phyloP scores from a whole-genome alignment of 2,888 invertebrate species.

The Cantharis nigra region DNA sequence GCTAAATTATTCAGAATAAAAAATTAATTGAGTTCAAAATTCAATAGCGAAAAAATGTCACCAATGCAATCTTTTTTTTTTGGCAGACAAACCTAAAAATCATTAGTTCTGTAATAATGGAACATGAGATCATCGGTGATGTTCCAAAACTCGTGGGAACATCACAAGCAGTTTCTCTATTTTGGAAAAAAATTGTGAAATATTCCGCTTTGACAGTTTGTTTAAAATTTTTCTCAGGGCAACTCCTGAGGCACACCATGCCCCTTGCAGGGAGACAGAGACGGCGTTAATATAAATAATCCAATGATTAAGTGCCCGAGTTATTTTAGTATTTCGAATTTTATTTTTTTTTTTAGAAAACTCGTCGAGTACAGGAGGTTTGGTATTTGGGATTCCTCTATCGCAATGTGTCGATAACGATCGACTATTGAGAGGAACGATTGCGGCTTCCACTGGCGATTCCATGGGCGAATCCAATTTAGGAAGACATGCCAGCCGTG shows the following conservation, averaged over 20 bases:
- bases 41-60: neutral
- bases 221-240: neutral
- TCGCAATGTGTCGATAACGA: constrained; percentile 85
- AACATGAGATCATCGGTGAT: neutral
- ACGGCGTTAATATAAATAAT: neutral
- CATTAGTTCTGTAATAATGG: neutral
- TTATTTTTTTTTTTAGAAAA: constrained; percentile 3
- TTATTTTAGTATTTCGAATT: neutral
- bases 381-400: constrained; percentile 85
- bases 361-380: constrained; percentile 55
- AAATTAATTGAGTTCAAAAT: neutral
- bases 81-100: neutral
- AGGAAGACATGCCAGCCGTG: constrained; percentile 61
- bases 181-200: neutral
- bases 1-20: neutral
- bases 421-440: constrained; percentile 58
- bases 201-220: neutral
- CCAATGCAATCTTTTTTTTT: neutral
- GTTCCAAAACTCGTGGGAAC: neutral
- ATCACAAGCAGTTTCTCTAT: neutral
- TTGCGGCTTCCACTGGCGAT: constrained; percentile 43
- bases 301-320: neutral
- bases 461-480: constrained; percentile 53
- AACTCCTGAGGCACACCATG: neutral
- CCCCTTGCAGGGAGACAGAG: neutral